A percentile compares a stretch with the other conserved stretches of the same genome.
Evolutionary conservation across 2,113 vertebrate genomes (phyloP).

Genomic region (Dunckerocampus dactyliophorus): DNA sequence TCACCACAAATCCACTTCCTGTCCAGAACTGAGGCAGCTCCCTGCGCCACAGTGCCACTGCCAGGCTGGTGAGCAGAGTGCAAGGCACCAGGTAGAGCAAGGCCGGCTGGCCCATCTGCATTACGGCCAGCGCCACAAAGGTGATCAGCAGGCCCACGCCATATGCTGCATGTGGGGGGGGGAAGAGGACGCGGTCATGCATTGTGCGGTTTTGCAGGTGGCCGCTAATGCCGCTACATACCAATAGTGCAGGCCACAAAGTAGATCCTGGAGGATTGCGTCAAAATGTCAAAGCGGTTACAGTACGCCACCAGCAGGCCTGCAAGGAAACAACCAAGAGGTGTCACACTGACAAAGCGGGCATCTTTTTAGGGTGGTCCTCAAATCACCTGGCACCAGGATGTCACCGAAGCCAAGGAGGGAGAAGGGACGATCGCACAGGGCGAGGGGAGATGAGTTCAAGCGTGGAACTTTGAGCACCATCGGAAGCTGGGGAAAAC

Average conservation of each 20-base stretch:
- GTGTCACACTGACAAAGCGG: background rate
- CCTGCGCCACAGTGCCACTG: slow-evolving; percentile 86
- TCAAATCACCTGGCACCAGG: slow-evolving; percentile 87
- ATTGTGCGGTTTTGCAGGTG: background rate
- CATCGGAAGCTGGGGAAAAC: slow-evolving; percentile 85
- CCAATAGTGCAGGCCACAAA: slow-evolving; percentile 92
- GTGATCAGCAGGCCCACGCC: slow-evolving; percentile 93
- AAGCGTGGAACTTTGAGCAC: slow-evolving; percentile 93
- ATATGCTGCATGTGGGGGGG: slow-evolving; percentile 72
- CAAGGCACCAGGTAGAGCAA: slow-evolving; percentile 96
- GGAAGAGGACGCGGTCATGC: background rate
- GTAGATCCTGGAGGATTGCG: slow-evolving; percentile 88
- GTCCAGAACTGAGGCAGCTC: slow-evolving; percentile 94
- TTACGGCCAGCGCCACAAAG: slow-evolving; percentile 89
- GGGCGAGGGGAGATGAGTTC: slow-evolving; percentile 83
- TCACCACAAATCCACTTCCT: slow-evolving; percentile 98
- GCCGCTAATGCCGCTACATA: slow-evolving; percentile 55
- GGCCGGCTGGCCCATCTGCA: slow-evolving; percentile 92
- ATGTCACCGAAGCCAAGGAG: slow-evolving; percentile 95
- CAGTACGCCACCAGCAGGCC: slow-evolving; percentile 93
- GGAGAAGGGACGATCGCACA: slow-evolving; percentile 92
- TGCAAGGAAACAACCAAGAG: slow-evolving; percentile 45
- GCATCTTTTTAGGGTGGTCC: background rate
- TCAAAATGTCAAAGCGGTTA: slow-evolving; percentile 92
- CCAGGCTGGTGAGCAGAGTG: slow-evolving; percentile 86